phyloP scores from a whole-genome alignment of 1,140 invertebrate species.

The Drosophila athabasca region DNA sequence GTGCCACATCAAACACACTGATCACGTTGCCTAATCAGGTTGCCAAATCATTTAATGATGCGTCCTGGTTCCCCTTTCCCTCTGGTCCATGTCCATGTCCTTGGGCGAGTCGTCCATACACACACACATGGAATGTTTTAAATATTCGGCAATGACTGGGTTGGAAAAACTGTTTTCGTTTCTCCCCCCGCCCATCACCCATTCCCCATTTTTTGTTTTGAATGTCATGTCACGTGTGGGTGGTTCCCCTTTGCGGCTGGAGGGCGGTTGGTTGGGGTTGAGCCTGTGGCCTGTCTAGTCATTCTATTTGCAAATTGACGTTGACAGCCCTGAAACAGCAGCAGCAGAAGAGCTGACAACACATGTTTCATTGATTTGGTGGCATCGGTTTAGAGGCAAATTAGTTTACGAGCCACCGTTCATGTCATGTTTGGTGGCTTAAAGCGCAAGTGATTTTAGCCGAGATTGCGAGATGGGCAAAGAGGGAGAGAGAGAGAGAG shows the following conservation, averaged over 20 bases:
- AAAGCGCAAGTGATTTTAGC: too few species aligned
- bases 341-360: slow-evolving; percentile 15
- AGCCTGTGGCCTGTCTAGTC: slow-evolving; percentile 27
- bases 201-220: neutral
- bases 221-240: slow-evolving; percentile 9
- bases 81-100: neutral
- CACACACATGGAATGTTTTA: slow-evolving; percentile 24
- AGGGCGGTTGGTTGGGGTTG: slow-evolving; percentile 11
- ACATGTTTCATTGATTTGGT: slow-evolving; percentile 56
- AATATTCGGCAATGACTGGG: slow-evolving; percentile 48
- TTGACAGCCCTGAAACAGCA: slow-evolving; percentile 45
- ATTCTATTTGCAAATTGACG: slow-evolving; percentile 62
- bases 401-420: slow-evolving; percentile 42
- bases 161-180: slow-evolving; percentile 18
- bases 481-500: too few species aligned
- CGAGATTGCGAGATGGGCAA: too few species aligned
- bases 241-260: neutral
- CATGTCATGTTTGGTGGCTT: slow-evolving; percentile 22
- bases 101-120: too few species aligned
- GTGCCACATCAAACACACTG: slow-evolving; percentile 35
- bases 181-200: too few species aligned
- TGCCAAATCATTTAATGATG: slow-evolving; percentile 72
- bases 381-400: slow-evolving; percentile 25
- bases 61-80: neutral
- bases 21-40: slow-evolving; percentile 69